A percentile compares a stretch with the other conserved stretches of the same genome.
Evolutionary conservation across 2,888 invertebrate genomes (phyloP).

Genomic region (Oscheius sp.): DNA sequence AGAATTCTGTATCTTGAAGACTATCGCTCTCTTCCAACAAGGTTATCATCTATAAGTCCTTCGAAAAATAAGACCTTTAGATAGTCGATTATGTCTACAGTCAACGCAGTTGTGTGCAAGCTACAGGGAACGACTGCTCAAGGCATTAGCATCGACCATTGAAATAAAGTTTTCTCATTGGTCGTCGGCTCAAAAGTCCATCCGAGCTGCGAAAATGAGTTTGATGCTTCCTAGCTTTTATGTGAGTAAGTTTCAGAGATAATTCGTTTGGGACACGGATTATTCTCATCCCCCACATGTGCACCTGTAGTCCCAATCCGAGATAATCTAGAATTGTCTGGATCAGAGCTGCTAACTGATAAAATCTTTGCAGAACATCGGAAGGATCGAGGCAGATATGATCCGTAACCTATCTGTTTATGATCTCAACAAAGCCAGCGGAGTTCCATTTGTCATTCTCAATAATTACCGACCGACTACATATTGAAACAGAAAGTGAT

Average conservation of each 20-base stretch:
- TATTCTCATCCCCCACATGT: too few relatives aligned
- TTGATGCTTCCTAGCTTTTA: conserved; percentile 55
- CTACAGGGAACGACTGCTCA: conserved; percentile 45
- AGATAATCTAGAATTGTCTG: too few relatives aligned
- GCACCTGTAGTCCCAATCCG: too few relatives aligned
- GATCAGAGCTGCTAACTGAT: too few relatives aligned
- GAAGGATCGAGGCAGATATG: conserved; percentile 49
- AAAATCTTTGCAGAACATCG: conserved; percentile 50
- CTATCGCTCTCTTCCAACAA: conserved; percentile 56
- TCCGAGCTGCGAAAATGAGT: conserved; percentile 45
- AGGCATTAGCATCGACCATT: conserved; percentile 40
- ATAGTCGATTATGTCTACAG: not conserved
- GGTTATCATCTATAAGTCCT: conserved; percentile 31
- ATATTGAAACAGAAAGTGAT: conserved; percentile 17
- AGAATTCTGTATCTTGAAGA: conserved; percentile 57
- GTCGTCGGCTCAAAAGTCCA: conserved; percentile 39
- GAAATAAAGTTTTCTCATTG: conserved; percentile 44
- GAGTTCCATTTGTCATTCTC: conserved; percentile 50
- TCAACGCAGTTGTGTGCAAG: conserved; percentile 30
- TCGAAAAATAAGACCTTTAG: conserved; percentile 1
- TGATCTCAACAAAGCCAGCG: conserved; percentile 46
- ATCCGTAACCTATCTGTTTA: conserved; percentile 47
- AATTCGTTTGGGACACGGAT: too few relatives aligned
- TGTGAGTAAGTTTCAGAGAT: conserved; percentile 38
- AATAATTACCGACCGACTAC: conserved; percentile 8